Percentiles rank a stretch among this genome's conserved stretches.
Evolutionary conservation across 2,888 invertebrate species (phyloP).

Genomic region (Bombylius discolor): DNA sequence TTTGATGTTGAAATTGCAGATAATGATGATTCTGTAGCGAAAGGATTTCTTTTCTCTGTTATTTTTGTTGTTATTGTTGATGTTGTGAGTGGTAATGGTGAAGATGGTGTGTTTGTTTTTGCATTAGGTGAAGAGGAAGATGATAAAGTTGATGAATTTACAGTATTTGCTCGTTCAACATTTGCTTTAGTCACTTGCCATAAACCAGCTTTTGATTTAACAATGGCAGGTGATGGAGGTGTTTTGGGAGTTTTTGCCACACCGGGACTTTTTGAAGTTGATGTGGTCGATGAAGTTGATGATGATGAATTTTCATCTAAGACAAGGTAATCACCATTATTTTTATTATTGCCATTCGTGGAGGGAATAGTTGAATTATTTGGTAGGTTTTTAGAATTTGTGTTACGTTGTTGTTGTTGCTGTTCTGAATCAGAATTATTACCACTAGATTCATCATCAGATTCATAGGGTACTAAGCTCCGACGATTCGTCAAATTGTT

Average conservation of each 20-base stretch:
- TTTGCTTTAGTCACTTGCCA: constrained; percentile 30
- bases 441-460: constrained; percentile 43
- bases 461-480: constrained; percentile 47
- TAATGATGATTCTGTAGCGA: constrained; percentile 19
- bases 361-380: neutral
- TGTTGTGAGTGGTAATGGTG: neutral
- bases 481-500: too few relatives aligned
- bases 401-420: neutral
- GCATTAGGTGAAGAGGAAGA: too few relatives aligned
- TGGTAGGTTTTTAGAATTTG: too few relatives aligned
- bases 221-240: constrained; percentile 23
- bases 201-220: constrained; percentile 33
- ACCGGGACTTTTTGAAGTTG: neutral
- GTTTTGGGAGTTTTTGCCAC: neutral
- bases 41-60: constrained; percentile 23
- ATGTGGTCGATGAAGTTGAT: neutral
- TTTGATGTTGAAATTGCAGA: constrained; percentile 2
- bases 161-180: neutral
- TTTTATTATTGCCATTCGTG: constrained; percentile 11
- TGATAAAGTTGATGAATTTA: too few relatives aligned
- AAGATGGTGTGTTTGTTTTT: neutral
- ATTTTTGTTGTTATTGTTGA: neutral
- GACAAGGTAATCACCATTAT: neutral
- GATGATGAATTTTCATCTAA: neutral
- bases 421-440: constrained; percentile 8